Conservation (phyloP, 2,797 vertebrate genomes). For the Muscicapa comitata region DNA sequence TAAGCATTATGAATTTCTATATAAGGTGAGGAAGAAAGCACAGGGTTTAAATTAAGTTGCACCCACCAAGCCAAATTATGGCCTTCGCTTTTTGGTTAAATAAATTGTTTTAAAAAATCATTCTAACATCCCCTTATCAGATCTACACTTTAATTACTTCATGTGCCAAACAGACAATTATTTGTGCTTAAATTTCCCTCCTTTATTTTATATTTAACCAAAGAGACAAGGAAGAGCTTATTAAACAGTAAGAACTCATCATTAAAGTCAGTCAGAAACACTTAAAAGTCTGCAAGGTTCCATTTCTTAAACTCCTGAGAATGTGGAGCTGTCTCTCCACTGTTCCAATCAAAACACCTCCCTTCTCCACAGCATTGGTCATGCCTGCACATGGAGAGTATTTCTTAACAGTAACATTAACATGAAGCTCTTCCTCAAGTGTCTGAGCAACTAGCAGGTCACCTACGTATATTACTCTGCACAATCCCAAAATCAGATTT, state of each 20-base stretch:
- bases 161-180: background rate
- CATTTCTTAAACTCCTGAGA: background rate
- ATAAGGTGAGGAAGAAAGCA: background rate
- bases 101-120: background rate
- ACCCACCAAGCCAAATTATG: background rate
- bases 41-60: background rate
- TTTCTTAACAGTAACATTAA: background rate
- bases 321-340: background rate
- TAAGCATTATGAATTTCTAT: background rate
- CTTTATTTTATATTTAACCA: background rate
- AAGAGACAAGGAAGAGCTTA: background rate
- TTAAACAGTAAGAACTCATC: background rate
- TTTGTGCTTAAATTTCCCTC: background rate
- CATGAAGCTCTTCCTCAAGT: background rate
- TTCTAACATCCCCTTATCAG: background rate
- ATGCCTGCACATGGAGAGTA: fast-evolving
- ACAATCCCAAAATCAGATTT: background rate
- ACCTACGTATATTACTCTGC: background rate
- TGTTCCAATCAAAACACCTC: background rate
- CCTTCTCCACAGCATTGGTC: background rate
- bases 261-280: background rate
- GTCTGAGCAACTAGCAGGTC: background rate
- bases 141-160: background rate
- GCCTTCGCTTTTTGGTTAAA: background rate
- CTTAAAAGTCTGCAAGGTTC: background rate